phyloP scores from a whole-genome alignment of 2,113 vertebrate species.

The Ophthalmotilapia sp. region DNA sequence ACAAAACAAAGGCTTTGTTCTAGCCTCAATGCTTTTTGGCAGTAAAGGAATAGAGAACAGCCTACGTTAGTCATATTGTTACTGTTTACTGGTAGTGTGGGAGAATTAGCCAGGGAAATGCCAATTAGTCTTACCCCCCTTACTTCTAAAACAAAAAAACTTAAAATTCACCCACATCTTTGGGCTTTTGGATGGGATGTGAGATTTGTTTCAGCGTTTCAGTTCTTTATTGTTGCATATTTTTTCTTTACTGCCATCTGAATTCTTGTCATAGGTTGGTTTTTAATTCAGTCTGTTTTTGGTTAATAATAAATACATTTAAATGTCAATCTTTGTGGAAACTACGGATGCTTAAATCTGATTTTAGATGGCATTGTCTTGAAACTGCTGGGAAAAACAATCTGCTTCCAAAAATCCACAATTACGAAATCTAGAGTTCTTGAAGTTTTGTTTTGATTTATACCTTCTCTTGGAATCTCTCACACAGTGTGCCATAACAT shows the following conservation, averaged over 20 bases:
- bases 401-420: not conserved
- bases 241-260: not conserved
- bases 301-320: not conserved
- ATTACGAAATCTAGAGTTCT: not conserved
- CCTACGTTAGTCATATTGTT: not conserved
- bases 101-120: not conserved
- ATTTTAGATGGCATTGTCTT: not conserved
- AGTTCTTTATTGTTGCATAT: not conserved
- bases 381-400: not conserved
- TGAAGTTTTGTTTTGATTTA: not conserved
- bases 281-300: not conserved
- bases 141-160: not conserved
- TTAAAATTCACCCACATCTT: not conserved
- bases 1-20: slow-evolving; percentile 1
- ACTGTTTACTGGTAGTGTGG: not conserved
- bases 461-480: not conserved
- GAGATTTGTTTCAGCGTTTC: not conserved
- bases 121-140: not conserved
- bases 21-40: not conserved
- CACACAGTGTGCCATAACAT: not conserved
- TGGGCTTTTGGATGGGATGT: not conserved
- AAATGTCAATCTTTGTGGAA: not conserved
- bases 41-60: not conserved
- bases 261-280: not conserved
- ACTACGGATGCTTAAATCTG: not conserved